Base-by-base conservation (phyloP, 2,888 invertebrate species). In the Tenthredo amoena region DNA sequence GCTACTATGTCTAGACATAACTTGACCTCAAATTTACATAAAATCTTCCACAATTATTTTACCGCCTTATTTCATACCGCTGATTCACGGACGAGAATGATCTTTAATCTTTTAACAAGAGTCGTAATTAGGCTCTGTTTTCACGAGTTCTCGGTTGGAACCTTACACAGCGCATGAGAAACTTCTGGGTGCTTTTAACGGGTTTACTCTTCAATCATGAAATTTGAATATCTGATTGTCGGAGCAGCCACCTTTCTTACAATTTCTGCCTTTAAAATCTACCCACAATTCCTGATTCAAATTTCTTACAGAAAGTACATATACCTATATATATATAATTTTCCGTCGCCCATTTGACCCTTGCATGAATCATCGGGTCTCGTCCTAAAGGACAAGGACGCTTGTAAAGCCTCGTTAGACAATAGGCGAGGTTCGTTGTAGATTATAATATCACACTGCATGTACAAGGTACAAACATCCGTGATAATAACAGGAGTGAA, bases 401-500 rank as follows among this genome's bases (percentile, higher is more conserved):
- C 18, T 43, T 34, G 50, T 77, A 77, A 77, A 31, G 50, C 34
- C 50, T 77, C 34, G 31, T 34, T 55, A 50, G 50, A 50, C 77
- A 77, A 77, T 50, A 31, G 55, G 31, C 34, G 50, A 77, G 77
- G 47, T n/a, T 34, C 34, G 31, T 50, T 31, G 50, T 77, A 77
- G 77, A 77, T 77, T 77, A 55, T 77, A 55, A 77, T 50, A 77
- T 77, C 77, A 50, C 55, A 50, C 50, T 55, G 77, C 55, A 2
- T 55, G 31, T 50, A 50, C 47, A 31, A 77, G 26, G 47, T 77
- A 50, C 34, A 31, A 55, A 31, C 47, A 50, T 55, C n/a, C 26
- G 77, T 34, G 47, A 31, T 55, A 50, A 77, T 77, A 50, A 31
- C 18, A 12, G 77, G 31, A 26, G 50, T 50, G 77, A 50, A 77